Base-by-base conservation (phyloP, 2,888 invertebrate genomes). In the Meliscaeva auricollis region DNA sequence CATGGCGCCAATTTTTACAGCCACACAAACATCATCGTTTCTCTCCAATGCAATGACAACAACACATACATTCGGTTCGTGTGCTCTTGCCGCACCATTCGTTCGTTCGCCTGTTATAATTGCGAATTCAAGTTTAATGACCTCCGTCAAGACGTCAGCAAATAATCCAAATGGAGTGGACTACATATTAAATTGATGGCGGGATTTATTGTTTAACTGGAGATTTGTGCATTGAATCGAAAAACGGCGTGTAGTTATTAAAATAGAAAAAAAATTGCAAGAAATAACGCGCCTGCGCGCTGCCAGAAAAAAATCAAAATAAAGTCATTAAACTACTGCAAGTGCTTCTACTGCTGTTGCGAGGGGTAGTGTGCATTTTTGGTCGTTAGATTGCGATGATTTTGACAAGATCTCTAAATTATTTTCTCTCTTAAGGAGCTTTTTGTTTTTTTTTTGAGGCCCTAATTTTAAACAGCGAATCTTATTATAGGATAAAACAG, bases 31-130 rank as follows among this genome's bases (percentile, higher is more conserved):
- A 7, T 72, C 89, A n/a, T 62, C 89, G 64, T 89, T 89, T 81
- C 87, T 89, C 3, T 88, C 89, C 15, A 90, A 90, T 38, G 82
- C 88, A 70, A 87, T 88, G 66, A 87, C 88, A 64, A 90, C 90
- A 46, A 91, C 90, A 80, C 91, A 91, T 81, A 91, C 92, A 3
- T 91, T 91, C 70, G 91, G 91, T 41, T 91, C 91, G 15, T 91
- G 91, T 74, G 91, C 91, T 1, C 83, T 91, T 22, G 79, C 90
- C 56, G 89, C 91, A 58, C 90, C 91, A n/a, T 90, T 89, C 81
- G 87, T 89, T 8, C 88, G 89, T 41, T 80, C 87, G 3, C 69
- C 82, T 22, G 62, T 73, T 15, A 79, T 82, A 48, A 81, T 80
- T 26, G 44, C 64, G 0, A 73, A 41, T 32, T 69, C 87, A 26